phyloP scores from a whole-genome alignment of 2,797 vertebrate genomes.

The Darevskia mixta region DNA sequence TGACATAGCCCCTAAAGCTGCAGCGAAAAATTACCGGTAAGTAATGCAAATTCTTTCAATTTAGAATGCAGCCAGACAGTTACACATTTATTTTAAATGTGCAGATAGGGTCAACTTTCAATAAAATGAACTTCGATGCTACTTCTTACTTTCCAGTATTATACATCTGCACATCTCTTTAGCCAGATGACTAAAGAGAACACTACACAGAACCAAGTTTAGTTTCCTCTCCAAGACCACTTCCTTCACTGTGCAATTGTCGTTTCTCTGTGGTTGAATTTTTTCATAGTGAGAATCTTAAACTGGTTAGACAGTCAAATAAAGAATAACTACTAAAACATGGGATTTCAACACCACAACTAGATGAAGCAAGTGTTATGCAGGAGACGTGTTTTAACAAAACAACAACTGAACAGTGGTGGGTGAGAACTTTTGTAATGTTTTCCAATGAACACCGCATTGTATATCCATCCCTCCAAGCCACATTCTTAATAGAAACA shows the following conservation, averaged over 20 bases:
- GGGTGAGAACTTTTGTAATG: neutral
- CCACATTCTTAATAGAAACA: neutral
- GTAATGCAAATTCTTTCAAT: neutral
- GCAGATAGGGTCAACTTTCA: neutral
- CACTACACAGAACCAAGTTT: constrained; percentile 8
- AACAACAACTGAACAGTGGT: neutral
- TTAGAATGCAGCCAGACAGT: neutral
- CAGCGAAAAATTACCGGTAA: neutral
- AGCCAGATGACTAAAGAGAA: constrained; percentile 32
- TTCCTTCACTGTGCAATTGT: constrained; percentile 17
- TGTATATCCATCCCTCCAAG: constrained; percentile 8
- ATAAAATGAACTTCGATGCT: neutral
- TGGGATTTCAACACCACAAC: neutral
- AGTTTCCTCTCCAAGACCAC: constrained; percentile 27
- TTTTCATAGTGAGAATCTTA: neutral
- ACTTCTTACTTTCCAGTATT: neutral
- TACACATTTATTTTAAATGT: neutral
- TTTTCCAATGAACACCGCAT: neutral
- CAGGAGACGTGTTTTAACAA: neutral
- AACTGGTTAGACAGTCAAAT: no score
- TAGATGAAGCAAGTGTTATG: neutral
- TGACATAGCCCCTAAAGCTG: neutral
- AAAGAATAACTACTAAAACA: no score
- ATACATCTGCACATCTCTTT: constrained; percentile 28
- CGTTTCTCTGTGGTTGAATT: neutral